phyloP scores from a whole-genome alignment of 2,888 invertebrate genomes.

The Sphaerophoria rueppellii region DNA sequence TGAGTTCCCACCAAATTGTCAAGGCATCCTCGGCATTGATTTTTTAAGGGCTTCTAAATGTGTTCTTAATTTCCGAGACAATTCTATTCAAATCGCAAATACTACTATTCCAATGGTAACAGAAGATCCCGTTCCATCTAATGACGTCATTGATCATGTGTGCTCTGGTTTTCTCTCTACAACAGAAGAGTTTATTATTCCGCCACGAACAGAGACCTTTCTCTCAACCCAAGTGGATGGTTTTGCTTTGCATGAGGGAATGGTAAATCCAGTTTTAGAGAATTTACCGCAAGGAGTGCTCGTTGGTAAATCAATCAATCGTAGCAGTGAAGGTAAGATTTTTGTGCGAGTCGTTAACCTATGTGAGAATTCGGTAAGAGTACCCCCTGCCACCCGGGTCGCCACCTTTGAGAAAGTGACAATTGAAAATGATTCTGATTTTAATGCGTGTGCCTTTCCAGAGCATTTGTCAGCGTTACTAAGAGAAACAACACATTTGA shows the following conservation, averaged over 20 bases:
- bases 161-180: neutral
- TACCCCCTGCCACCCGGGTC: conserved; percentile 6
- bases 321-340: conserved; percentile 6
- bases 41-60: conserved; percentile 14
- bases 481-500: neutral
- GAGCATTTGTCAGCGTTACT: conserved; percentile 6
- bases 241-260: neutral
- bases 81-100: neutral
- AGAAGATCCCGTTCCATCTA: neutral
- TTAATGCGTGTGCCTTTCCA: neutral
- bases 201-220: conserved; percentile 25
- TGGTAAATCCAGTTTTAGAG: conserved; percentile 16
- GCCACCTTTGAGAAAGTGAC: conserved; percentile 12
- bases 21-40: conserved; percentile 25
- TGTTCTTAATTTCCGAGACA: conserved; percentile 14
- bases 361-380: neutral
- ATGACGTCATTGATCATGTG: neutral
- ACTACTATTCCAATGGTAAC: neutral
- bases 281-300: conserved; percentile 16
- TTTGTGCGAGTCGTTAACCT: conserved; percentile 19
- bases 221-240: conserved; percentile 2
- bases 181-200: conserved; percentile 2
- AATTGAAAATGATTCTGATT: neutral
- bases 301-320: conserved; percentile 16
- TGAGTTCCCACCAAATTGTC: neutral